Conservation (phyloP, 2,888 invertebrate genomes). For the Eremobia ochroleuca region DNA sequence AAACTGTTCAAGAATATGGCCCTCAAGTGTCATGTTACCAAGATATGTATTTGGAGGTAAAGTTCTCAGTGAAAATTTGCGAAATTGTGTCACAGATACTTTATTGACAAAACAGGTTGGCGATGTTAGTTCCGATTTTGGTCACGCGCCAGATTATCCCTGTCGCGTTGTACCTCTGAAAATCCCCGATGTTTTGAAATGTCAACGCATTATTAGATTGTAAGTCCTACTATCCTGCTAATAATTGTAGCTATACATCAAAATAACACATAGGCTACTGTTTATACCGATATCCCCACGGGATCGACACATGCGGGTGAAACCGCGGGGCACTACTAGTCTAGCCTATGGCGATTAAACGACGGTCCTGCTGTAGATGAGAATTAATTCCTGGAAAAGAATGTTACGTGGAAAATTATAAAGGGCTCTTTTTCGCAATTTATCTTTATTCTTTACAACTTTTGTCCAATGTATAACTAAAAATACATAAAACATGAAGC, state of each 20-base stretch:
- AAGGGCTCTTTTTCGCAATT: neutral
- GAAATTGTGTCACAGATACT: neutral
- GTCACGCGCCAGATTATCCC: neutral
- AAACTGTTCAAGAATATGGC: too few relatives aligned
- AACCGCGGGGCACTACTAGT: too few relatives aligned
- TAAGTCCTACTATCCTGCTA: too few relatives aligned
- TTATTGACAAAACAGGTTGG: neutral
- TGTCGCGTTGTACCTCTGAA: neutral
- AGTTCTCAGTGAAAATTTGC: neutral
- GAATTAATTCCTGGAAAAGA: neutral
- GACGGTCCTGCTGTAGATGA: neutral
- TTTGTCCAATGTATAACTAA: neutral
- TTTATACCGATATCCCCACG: too few relatives aligned
- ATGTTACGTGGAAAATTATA: neutral
- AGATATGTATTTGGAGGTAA: neutral
- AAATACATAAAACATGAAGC: constrained; percentile 22
- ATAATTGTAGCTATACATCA: too few relatives aligned
- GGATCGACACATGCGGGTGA: too few relatives aligned
- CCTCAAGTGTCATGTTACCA: too few relatives aligned
- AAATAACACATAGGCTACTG: too few relatives aligned
- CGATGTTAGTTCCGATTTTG: neutral
- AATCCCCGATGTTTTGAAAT: neutral
- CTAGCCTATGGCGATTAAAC: too few relatives aligned
- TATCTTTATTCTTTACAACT: constrained; percentile 18
- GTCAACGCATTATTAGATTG: neutral